Percentiles rank a stretch among this genome's conserved stretches.
Evolutionary conservation across 1,140 invertebrate species (phyloP).

Genomic region (fruit fly (Drosophila melanogaster)): Release_6_plus_ISO1_MT NC_004354.4:20015001-20015500

Average conservation of each 20-base stretch:
- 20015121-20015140: constrained; percentile 42
- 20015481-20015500: no score
- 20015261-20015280: constrained; percentile 45
- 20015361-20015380: background rate
- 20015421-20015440: constrained; percentile 73
- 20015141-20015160: constrained; percentile 67
- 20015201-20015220: background rate
- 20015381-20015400: constrained; percentile 41
- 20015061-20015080: constrained; percentile 62
- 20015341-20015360: background rate
- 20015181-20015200: constrained; percentile 24
- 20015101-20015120: background rate
- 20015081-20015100: background rate
- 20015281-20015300: constrained; percentile 67
- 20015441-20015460: constrained; percentile 52
- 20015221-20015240: background rate
- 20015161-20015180: constrained; percentile 26
- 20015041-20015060: constrained; percentile 39
- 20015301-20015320: constrained; percentile 42
- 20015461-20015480: constrained; percentile 56
- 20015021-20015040: constrained; percentile 18
- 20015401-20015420: constrained; percentile 56
- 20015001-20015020: background rate
- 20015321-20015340: constrained; percentile 24
- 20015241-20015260: constrained; percentile 4